Base-by-base conservation (phyloP, 2,888 invertebrate genomes). In the Cryptus viduatorius region DNA sequence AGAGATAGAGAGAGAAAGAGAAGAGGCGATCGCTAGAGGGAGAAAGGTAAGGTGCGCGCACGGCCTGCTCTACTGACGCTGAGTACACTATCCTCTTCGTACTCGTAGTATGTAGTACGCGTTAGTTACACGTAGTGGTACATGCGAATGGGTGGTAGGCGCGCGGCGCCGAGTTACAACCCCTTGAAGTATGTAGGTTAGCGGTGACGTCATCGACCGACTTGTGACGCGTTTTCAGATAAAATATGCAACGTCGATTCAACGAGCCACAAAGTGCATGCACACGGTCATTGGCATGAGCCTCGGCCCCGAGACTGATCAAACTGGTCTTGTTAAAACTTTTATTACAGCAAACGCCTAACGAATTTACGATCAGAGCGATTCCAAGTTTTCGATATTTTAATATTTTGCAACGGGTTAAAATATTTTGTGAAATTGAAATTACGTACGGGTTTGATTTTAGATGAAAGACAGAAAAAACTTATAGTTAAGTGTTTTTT, bases 141-240 rank as follows among this genome's bases (percentile, higher is more conserved):
- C 65, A 68, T 71, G 24, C 12, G 37, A 44, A 8, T 24, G 61
- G 44, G 24, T 59, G 75, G 68, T 24, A 68, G 56, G 71, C 65
- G 85, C 77, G 73, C 83, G 82, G 82, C 81, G 82, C 81, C 85
- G 84, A 68, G 84, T 78, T 85, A 79, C 86, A 84, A 79, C 83
- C 87, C 83, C 88, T 89, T 87, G 86, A 87, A 86, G 83, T 88
- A 91, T 91, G 90, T 91, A 91, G 91, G 91, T 91, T 91, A 91
- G 85, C 87, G 73, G 87, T 91, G 91, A 91, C 91, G 91, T 91
- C 91, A 91, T 86, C 68, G 78, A 76, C 85, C 82, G 86, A 86
- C 88, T 88, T 84, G 89, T 89, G 88, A 90, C 89, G 89, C 86
- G 79, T 80, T 87, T 81, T 82, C 78, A 87, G 85, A 84, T 89